phyloP scores from a whole-genome alignment of 2,797 vertebrate species.

The Pseudochirops corinnae region DNA sequence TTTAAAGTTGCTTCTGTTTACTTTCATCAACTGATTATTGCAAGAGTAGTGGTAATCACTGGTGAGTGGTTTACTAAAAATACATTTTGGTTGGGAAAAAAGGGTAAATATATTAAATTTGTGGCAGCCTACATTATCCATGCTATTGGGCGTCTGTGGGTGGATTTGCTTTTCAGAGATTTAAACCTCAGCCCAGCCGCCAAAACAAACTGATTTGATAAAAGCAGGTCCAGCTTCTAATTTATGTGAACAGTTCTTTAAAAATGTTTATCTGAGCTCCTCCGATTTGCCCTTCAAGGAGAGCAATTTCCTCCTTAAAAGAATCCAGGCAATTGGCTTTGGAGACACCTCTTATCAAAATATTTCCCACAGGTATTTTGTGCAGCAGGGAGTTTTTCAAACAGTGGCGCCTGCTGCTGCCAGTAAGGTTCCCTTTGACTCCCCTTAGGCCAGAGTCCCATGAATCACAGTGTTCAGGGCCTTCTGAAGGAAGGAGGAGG shows the following conservation, averaged over 20 bases:
- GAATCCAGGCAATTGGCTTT: constrained; percentile 52
- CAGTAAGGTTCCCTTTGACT: constrained; percentile 80
- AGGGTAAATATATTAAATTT: not conserved
- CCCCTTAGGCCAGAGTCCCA: constrained; percentile 83
- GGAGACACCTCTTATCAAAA: constrained; percentile 73
- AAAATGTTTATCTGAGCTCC: constrained; percentile 52
- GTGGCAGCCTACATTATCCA: constrained; percentile 8
- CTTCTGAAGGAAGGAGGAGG: not conserved
- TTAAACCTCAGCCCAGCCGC: constrained; percentile 40
- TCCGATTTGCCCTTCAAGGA: constrained; percentile 62
- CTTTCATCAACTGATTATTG: not conserved
- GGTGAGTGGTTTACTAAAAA: constrained; percentile 52
- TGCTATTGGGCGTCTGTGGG: constrained; percentile 7
- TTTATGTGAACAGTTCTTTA: constrained; percentile 17
- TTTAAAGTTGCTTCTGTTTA: constrained; percentile 4
- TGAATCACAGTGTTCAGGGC: constrained; percentile 82
- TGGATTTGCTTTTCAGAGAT: constrained; percentile 43
- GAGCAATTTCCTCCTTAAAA: constrained; percentile 72
- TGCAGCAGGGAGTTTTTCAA: constrained; percentile 62
- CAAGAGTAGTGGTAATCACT: not conserved
- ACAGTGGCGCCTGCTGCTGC: constrained; percentile 75
- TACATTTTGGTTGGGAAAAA: constrained; percentile 60
- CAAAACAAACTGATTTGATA: constrained; percentile 26
- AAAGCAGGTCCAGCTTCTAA: constrained; percentile 31
- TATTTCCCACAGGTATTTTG: constrained; percentile 80